Percentiles rank a stretch among this genome's conserved stretches.
Conservation (phyloP, 2,797 vertebrate species). For the Coluber constrictor region DNA sequence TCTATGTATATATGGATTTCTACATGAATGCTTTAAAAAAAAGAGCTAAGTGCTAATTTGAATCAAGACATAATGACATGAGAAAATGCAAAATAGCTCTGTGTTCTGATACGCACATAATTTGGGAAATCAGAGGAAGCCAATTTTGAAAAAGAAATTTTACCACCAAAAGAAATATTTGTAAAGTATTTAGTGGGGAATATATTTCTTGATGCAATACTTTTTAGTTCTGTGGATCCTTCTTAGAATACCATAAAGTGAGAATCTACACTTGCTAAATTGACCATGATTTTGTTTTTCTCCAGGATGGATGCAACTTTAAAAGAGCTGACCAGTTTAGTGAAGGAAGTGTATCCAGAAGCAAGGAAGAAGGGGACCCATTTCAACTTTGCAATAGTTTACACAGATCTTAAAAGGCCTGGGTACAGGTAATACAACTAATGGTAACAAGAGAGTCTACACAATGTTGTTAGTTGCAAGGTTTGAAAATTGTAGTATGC, state of each 20-base stretch:
- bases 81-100: background rate
- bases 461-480: background rate
- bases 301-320: constrained; percentile 96
- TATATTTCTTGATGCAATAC: background rate
- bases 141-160: background rate
- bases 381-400: constrained; percentile 96
- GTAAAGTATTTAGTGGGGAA: background rate
- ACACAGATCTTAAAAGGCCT: constrained; percentile 89
- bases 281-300: background rate
- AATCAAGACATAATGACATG: background rate
- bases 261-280: background rate
- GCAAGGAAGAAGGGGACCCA: constrained; percentile 97
- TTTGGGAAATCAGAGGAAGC: background rate
- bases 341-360: constrained; percentile 97
- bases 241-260: background rate
- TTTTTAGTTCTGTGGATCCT: background rate
- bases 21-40: background rate
- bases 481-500: background rate
- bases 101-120: background rate
- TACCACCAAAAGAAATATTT: background rate
- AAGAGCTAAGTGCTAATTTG: background rate
- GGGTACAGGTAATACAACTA: constrained; percentile 82
- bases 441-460: background rate
- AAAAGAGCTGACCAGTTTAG: constrained; percentile 94
- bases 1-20: background rate